Conservation (phyloP, 2,797 vertebrate species). For the Discoglossus pictus region DNA sequence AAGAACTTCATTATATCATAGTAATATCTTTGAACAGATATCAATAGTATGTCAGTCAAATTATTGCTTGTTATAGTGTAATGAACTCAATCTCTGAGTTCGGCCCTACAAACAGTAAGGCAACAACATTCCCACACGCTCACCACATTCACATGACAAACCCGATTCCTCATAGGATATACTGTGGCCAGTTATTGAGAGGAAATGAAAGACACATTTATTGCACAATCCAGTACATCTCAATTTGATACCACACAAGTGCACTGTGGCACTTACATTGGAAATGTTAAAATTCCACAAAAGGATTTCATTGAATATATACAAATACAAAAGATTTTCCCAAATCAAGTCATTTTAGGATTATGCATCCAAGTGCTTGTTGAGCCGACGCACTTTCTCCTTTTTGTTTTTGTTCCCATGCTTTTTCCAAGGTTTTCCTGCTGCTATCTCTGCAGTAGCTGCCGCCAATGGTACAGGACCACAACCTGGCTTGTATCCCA, state of each 20-base stretch:
- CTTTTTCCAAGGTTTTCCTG: constrained; percentile 94
- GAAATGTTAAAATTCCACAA: constrained; percentile 17
- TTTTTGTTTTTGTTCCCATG: constrained; percentile 95
- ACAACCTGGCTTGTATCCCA: constrained; percentile 83
- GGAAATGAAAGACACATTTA: not conserved
- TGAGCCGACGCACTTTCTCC: constrained; percentile 89
- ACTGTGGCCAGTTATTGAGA: not conserved
- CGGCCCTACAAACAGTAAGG: too few species aligned
- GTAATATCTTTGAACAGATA: too few species aligned
- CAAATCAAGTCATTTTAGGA: not conserved
- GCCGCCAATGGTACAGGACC: constrained; percentile 59
- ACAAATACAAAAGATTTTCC: constrained; percentile 2
- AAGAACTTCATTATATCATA: too few species aligned
- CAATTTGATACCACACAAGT: not conserved
- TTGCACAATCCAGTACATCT: constrained; percentile 2
- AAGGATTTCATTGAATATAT: not conserved
- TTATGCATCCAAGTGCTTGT: constrained; percentile 89
- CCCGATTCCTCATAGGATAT: too few species aligned
- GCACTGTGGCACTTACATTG: not conserved
- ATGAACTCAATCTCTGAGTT: not conserved
- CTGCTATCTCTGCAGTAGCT: constrained; percentile 50
- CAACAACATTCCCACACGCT: too few species aligned
- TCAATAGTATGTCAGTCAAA: too few species aligned
- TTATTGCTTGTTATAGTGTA: too few species aligned
- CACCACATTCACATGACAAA: too few species aligned